These are phyloP conservation scores for Thamnophis elegans DNA, from an alignment of 2,797 vertebrate species.

Conservation along the genomic window DNA sequence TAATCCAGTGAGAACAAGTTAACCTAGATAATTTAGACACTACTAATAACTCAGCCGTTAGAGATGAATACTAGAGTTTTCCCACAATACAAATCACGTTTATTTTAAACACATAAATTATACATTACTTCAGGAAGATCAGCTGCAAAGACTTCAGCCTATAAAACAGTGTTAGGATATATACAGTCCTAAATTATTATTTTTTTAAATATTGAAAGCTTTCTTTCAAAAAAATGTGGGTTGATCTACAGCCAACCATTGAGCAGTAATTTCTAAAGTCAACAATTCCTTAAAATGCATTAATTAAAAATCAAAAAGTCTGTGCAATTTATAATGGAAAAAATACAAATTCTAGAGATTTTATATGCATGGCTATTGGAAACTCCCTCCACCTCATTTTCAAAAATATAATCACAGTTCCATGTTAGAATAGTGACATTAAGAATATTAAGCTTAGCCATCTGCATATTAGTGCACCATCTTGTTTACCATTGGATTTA, in stretches of 20 bases:
- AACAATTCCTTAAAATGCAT: background rate
- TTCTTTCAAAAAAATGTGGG: background rate
- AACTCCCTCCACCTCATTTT: background rate
- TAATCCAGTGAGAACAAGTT: background rate
- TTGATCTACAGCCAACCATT: background rate
- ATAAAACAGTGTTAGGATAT: background rate
- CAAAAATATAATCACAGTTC: background rate
- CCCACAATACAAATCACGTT: background rate
- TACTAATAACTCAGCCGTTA: background rate
- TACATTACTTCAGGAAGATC: constrained; percentile 9
- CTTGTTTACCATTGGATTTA: background rate
- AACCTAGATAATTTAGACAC: background rate
- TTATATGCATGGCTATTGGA: background rate
- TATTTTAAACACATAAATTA: constrained; percentile 28
- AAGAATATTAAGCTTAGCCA: background rate
- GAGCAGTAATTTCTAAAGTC: background rate
- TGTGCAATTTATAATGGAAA: background rate
- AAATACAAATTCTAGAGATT: background rate
- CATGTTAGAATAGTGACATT: background rate
- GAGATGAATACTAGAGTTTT: background rate
- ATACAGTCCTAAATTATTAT: background rate
- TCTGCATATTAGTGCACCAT: background rate
- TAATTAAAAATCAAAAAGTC: background rate
- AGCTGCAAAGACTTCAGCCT: constrained; percentile 7
- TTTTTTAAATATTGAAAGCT: background rate